Percentiles rank a stretch among this genome's conserved stretches.
Evolutionary conservation across 1,140 invertebrate species (phyloP).

Genomic region (Lasaia peninsularis): DNA sequence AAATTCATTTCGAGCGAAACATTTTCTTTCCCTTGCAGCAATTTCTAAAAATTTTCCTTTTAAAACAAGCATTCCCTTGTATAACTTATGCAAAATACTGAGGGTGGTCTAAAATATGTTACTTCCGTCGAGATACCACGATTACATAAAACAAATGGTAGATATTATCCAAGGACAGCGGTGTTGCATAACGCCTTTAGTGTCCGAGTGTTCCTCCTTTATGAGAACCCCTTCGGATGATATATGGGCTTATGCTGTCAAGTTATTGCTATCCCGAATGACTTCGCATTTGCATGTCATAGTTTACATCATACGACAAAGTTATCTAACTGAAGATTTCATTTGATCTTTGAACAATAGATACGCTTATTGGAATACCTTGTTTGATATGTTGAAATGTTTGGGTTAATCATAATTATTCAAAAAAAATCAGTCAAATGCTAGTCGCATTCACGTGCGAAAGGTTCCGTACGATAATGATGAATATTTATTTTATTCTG

Average conservation of each 20-base stretch:
- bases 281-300: slow-evolving; percentile 42
- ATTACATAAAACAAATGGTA: slow-evolving; percentile 72
- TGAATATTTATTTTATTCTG: no score
- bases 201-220: slow-evolving; percentile 60
- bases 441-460: no score
- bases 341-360: no score
- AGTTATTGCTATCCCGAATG: slow-evolving; percentile 58
- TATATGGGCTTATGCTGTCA: slow-evolving; percentile 57
- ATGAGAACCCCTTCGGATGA: slow-evolving; percentile 60
- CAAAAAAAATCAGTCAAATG: no score
- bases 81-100: slow-evolving; percentile 36
- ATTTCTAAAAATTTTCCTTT: slow-evolving; percentile 10
- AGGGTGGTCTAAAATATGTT: slow-evolving; percentile 51
- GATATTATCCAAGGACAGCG: slow-evolving; percentile 67
- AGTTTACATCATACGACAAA: slow-evolving; percentile 18
- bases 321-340: background rate
- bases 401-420: no score
- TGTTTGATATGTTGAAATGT: no score
- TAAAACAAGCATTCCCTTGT: slow-evolving; percentile 28
- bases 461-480: no score
- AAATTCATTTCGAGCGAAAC: background rate
- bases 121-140: slow-evolving; percentile 30
- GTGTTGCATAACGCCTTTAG: slow-evolving; percentile 67
- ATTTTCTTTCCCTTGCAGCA: background rate
- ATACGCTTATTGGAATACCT: no score